Percentiles rank a stretch among this genome's conserved stretches.
Conservation (phyloP, 2,888 invertebrate genomes). For the Drosophila barbarae region DNA sequence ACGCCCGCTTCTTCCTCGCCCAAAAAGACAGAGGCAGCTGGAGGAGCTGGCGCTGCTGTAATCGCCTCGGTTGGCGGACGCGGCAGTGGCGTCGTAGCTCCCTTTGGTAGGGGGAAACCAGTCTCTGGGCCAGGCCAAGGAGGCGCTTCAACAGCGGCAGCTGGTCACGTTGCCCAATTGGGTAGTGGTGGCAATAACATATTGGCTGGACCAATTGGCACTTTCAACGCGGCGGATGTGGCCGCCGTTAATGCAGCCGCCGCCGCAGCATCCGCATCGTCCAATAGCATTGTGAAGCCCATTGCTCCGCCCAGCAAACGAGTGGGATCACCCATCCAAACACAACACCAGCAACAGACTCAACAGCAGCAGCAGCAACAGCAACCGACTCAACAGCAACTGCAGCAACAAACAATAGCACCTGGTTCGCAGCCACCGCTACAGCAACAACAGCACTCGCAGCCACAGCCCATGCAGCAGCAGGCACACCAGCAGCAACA, state of each 20-base stretch:
- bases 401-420: slow-evolving; percentile 17
- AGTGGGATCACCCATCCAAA: slow-evolving; percentile 43
- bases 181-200: slow-evolving; percentile 69
- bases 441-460: slow-evolving; percentile 42
- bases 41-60: neutral
- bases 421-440: slow-evolving; percentile 32
- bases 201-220: slow-evolving; percentile 78
- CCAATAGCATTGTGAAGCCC: slow-evolving; percentile 70
- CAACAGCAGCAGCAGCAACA: slow-evolving; percentile 35
- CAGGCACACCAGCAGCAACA: slow-evolving; percentile 49
- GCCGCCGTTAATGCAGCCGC: slow-evolving; percentile 77
- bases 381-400: slow-evolving; percentile 49
- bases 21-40: slow-evolving; percentile 61
- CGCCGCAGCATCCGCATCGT: slow-evolving; percentile 57
- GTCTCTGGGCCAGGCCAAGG: slow-evolving; percentile 53
- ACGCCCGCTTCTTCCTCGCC: slow-evolving; percentile 73
- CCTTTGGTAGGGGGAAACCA: slow-evolving; percentile 75
- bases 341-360: slow-evolving; percentile 49
- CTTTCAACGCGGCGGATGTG: slow-evolving; percentile 78
- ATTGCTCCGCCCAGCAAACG: slow-evolving; percentile 70
- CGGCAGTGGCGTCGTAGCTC: slow-evolving; percentile 74
- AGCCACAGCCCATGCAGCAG: slow-evolving; percentile 9
- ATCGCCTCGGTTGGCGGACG: slow-evolving; percentile 46
- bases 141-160: slow-evolving; percentile 17
- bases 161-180: slow-evolving; percentile 49